Evolutionary conservation across 2,113 vertebrate species (phyloP).

Genomic region (Osmerus eperlanus): DNA sequence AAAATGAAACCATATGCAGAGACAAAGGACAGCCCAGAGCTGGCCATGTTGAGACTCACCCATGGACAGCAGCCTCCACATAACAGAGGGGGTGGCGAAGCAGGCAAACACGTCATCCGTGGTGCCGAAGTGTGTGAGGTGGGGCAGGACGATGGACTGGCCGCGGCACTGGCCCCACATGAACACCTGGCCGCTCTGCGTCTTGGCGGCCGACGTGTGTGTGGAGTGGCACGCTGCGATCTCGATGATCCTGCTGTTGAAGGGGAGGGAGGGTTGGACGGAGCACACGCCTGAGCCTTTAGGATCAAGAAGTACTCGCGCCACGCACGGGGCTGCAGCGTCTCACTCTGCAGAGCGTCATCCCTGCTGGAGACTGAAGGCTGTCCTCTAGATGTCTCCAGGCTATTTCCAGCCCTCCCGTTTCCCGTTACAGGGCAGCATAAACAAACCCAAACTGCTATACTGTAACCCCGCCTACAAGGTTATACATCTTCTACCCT

Average conservation of each 20-base stretch:
- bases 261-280: background rate
- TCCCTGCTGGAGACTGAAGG: background rate
- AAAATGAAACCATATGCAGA: too few relatives aligned
- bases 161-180: constrained; percentile 88
- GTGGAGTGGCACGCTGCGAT: constrained; percentile 79
- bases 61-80: constrained; percentile 82
- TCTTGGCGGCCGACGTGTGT: constrained; percentile 76
- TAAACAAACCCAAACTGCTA: too few relatives aligned
- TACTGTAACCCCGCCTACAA: too few relatives aligned
- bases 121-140: constrained; percentile 82
- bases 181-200: constrained; percentile 73
- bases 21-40: too few relatives aligned
- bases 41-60: constrained; percentile 65
- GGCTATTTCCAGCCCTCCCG: too few relatives aligned
- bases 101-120: constrained; percentile 88
- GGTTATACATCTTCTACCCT: too few relatives aligned
- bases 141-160: constrained; percentile 78
- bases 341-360: background rate
- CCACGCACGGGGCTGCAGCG: too few relatives aligned
- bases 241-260: constrained; percentile 79
- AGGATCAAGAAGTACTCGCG: too few relatives aligned
- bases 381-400: background rate
- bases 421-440: too few relatives aligned
- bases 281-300: too few relatives aligned
- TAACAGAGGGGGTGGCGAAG: constrained; percentile 84